phyloP scores from a whole-genome alignment of 2,797 vertebrate species.

The Mionectes olivaceus region DNA sequence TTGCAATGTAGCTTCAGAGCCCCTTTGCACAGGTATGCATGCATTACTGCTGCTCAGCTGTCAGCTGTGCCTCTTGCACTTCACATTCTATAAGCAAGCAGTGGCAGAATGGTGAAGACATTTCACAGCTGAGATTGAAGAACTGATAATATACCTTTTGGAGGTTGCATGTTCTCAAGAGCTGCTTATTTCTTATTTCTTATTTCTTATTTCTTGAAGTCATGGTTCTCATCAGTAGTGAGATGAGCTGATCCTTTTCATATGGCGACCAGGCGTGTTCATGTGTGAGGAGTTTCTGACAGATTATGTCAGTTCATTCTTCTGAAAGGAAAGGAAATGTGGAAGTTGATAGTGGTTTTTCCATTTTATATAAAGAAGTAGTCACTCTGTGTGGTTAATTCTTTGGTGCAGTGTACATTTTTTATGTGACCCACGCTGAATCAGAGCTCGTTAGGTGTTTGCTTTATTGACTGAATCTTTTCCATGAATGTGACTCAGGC shows the following conservation, averaged over 20 bases:
- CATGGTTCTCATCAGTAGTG: not conserved
- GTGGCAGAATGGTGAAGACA: not conserved
- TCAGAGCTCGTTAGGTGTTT: not conserved
- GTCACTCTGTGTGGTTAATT: not conserved
- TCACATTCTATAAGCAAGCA: not conserved
- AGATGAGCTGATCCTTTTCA: not conserved
- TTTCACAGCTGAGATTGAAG: not conserved
- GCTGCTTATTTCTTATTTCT: not conserved
- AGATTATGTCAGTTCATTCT: not conserved
- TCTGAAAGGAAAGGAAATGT: not conserved
- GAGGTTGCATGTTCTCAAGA: not conserved
- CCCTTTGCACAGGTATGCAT: not conserved
- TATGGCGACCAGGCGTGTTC: not conserved
- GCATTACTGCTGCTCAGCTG: not conserved
- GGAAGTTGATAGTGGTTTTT: not conserved
- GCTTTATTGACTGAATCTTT: not conserved
- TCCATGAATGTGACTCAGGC: not conserved
- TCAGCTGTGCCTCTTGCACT: not conserved
- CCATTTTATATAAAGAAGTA: not conserved
- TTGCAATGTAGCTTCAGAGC: rapidly evolving
- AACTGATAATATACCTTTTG: not conserved
- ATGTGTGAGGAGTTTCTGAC: not conserved
- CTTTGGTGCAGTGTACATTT: not conserved
- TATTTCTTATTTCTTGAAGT: not conserved
- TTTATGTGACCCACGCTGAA: not conserved